phyloP scores from a whole-genome alignment of 2,113 vertebrate species.

The Channa maculata region DNA sequence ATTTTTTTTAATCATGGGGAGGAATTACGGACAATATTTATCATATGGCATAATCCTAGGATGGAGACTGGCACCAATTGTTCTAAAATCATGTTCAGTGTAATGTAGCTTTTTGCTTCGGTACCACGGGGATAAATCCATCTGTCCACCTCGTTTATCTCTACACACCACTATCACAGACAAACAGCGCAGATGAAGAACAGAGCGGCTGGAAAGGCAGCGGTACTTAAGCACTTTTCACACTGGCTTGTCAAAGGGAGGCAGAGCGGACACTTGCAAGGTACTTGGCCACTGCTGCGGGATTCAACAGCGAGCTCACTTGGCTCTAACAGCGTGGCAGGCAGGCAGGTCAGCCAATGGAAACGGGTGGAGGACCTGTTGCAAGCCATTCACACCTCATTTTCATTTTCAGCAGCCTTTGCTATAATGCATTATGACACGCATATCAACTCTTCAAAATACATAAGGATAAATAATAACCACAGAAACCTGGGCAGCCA shows the following conservation, averaged over 20 bases:
- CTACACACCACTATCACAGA: background rate
- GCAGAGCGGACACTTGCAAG: conserved; percentile 41
- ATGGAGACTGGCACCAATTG: background rate
- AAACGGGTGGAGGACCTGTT: conserved; percentile 14
- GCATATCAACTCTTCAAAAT: conserved; percentile 37
- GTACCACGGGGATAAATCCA: background rate
- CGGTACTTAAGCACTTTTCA: conserved; percentile 33
- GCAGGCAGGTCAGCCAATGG: conserved; percentile 38
- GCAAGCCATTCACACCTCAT: conserved; percentile 29
- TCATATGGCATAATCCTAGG: no score
- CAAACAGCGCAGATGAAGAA: conserved; percentile 3
- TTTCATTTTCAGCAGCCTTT: conserved; percentile 19
- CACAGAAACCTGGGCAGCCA: conserved; percentile 26
- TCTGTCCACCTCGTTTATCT: background rate
- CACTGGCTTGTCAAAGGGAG: conserved; percentile 33
- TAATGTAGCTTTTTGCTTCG: background rate
- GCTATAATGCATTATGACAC: conserved; percentile 7
- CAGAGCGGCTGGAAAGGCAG: conserved; percentile 3
- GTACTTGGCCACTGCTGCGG: conserved; percentile 47
- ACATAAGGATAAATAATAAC: conserved; percentile 53
- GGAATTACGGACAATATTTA: no score
- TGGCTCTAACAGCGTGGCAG: conserved; percentile 46
- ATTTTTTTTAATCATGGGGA: no score
- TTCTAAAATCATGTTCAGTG: background rate
- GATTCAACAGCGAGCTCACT: conserved; percentile 44